Percentiles rank a stretch among this genome's conserved stretches.
phyloP scores from a whole-genome alignment of 2,797 vertebrate genomes.

The Chelmon rostratus region DNA sequence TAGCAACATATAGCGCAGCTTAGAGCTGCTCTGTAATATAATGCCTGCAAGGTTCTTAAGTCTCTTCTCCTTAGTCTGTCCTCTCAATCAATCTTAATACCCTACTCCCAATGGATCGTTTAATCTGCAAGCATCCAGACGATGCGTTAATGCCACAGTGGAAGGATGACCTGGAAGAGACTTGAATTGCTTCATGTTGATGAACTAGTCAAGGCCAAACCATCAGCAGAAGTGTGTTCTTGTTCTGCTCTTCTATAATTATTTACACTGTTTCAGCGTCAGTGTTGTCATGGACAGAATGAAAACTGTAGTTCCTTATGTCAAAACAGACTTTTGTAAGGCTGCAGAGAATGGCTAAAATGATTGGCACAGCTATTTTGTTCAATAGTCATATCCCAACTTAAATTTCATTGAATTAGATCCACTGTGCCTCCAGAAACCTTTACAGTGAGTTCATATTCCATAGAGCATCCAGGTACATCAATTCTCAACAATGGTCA shows the following conservation, averaged over 20 bases:
- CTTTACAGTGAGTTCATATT: background rate
- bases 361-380: background rate
- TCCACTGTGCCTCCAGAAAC: background rate
- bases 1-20: conserved; percentile 65
- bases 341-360: background rate
- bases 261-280: background rate
- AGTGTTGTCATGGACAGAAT: conserved; percentile 6
- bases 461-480: background rate
- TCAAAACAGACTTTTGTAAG: background rate
- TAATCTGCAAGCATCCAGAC: conserved; percentile 69
- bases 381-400: conserved; percentile 1
- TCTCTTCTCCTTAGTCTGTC: conserved; percentile 63
- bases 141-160: conserved; percentile 62
- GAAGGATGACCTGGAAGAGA: conserved; percentile 51
- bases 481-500: background rate
- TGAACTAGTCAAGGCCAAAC: conserved; percentile 17
- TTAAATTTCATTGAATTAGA: conserved; percentile 22
- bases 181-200: conserved; percentile 42
- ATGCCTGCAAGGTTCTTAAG: conserved; percentile 67
- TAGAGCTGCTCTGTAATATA: conserved; percentile 62
- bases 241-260: background rate
- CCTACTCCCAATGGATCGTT: conserved; percentile 66
- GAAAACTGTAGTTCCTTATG: background rate
- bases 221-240: background rate
- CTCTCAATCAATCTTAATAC: conserved; percentile 76